phyloP scores from a whole-genome alignment of 2,888 invertebrate genomes.

The Pheosia gnoma region DNA sequence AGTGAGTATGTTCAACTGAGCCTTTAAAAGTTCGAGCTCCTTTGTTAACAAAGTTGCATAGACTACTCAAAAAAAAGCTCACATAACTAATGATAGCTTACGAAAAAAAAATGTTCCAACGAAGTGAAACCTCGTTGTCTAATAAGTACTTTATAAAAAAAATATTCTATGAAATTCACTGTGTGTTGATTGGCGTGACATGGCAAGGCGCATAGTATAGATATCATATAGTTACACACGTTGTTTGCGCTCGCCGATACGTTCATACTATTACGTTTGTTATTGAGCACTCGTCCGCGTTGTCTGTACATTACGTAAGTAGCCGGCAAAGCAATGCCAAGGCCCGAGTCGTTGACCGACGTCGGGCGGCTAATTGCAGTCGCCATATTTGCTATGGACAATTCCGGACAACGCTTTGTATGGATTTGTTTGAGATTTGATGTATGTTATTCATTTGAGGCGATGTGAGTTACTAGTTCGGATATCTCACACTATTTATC shows the following conservation, averaged over 20 bases:
- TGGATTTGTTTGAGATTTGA: slow-evolving; percentile 12
- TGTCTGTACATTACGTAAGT: slow-evolving; percentile 43
- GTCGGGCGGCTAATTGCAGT: slow-evolving; percentile 46
- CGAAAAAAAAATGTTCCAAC: too few species aligned
- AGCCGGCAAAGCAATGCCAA: slow-evolving; percentile 62
- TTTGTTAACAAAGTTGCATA: too few species aligned
- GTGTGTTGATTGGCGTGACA: too few species aligned
- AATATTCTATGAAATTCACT: too few species aligned
- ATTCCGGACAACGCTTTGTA: slow-evolving; percentile 34
- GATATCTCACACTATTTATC: slow-evolving; percentile 7
- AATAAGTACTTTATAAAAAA: too few species aligned
- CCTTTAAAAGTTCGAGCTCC: too few species aligned
- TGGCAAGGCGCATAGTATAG: too few species aligned
- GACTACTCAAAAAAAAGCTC: too few species aligned
- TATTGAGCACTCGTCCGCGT: neutral
- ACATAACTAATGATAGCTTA: too few species aligned
- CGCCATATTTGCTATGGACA: slow-evolving; percentile 42
- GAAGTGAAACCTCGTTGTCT: too few species aligned
- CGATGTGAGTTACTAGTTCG: neutral
- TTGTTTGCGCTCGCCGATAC: neutral
- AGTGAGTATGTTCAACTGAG: too few species aligned
- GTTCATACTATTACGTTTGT: neutral
- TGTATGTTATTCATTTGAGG: slow-evolving; percentile 14
- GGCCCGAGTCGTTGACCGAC: slow-evolving; percentile 66
- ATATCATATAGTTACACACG: too few species aligned